Evolutionary conservation across 2,888 invertebrate genomes (phyloP), one percentile per base, ranked within the genome.

Genomic region (Archaeoteleia sp.): DNA sequence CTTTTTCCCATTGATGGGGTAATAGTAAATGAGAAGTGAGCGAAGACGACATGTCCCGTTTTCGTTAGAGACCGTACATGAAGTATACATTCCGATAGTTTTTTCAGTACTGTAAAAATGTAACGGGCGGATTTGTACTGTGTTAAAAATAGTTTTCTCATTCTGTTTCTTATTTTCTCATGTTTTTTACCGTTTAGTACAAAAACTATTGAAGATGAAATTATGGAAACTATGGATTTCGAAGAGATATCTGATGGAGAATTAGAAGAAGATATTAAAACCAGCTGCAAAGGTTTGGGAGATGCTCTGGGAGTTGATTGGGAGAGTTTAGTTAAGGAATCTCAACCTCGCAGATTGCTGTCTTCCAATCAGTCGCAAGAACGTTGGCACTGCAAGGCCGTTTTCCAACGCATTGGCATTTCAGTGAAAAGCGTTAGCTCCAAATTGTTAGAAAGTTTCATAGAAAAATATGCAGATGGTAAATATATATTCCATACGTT

Each of bases 261-360:
- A 84, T 86, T 95, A 25, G 95, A 95, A 82, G 94, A 95, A 81
- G 93, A 95, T 42, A 80, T 85, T 45, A 85, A 85, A 77, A 89
- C 92, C 8, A 90, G 89, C 78, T 88, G 89, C 71, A 90, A 88
- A 85, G 91, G 93, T 25, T 89, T 96, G 67, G 95, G 95, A 2
- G 96, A 96, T 85, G 95, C 95, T n/a, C 86, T 97, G 17, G 96
- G 96, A n/a, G 96, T 97, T 1, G 96, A 97, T 85, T 96, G 96
- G 96, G 93, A 95, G 7, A 95, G 95, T 81, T 87, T 97, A 37
- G 92, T 95, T 0, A 93, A 93, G 1, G 94, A 95, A 85, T 92
- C 93, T 2, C 88, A 90, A 25, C 88, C 88, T 0, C 87, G 88
- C 32, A 74, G 81, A 35, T 46, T 67, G 1, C 32, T 60, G 0